Conservation (phyloP, 2,113 vertebrate species). For the Pseudopipra pipra region DNA sequence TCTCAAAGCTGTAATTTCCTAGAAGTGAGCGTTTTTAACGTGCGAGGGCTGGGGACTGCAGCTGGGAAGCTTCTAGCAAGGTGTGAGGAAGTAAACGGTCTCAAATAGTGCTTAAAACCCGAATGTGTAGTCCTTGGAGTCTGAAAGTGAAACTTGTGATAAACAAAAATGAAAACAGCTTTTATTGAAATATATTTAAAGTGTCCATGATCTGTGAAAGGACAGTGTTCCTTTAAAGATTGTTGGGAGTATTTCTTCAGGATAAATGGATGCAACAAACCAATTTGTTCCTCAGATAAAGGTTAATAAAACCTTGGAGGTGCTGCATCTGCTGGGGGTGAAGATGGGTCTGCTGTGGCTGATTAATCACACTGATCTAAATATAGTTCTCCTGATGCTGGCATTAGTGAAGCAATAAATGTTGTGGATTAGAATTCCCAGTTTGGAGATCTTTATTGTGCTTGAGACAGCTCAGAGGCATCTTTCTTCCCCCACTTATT, state of each 20-base stretch:
- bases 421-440: not conserved
- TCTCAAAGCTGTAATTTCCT: not conserved
- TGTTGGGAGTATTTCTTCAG: not conserved
- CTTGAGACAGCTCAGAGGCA: not conserved
- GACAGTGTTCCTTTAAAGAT: not conserved
- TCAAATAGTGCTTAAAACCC: not conserved
- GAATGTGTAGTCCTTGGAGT: not conserved
- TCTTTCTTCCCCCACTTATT: not conserved
- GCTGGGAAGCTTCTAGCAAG: slow-evolving; percentile 1
- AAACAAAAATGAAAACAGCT: slow-evolving; percentile 10
- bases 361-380: slow-evolving; percentile 36
- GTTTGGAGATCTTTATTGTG: not conserved
- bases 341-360: not conserved
- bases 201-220: not conserved
- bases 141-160: not conserved
- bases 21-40: not conserved
- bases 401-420: not conserved
- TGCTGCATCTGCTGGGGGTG: not conserved
- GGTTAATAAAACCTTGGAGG: slow-evolving; percentile 46
- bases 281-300: slow-evolving; percentile 8
- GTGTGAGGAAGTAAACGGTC: not conserved
- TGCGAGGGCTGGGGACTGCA: not conserved
- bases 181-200: not conserved
- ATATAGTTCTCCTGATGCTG: slow-evolving; percentile 9
- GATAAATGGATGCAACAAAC: not conserved